Evolutionary conservation across 2,797 vertebrate genomes (phyloP).

Genomic region (Lepilemur septentrionalis): DNA sequence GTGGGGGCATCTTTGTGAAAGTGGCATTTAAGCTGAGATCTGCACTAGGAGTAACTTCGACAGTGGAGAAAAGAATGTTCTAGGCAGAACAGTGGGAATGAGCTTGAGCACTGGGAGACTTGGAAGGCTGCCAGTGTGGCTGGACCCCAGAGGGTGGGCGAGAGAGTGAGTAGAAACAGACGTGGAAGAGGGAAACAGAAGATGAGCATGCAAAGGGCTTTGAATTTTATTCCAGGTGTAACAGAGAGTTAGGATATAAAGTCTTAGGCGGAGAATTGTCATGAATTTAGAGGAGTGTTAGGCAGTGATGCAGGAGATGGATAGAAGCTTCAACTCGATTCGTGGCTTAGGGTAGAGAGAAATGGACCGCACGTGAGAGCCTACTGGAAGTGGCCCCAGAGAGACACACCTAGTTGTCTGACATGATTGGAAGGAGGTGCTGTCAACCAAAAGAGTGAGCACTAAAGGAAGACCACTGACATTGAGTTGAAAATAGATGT

Average conservation of each 20-base stretch:
- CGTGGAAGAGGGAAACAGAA: neutral
- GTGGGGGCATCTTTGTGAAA: neutral
- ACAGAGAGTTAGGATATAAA: neutral
- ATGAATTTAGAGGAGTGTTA: neutral
- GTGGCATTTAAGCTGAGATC: neutral
- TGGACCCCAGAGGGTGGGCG: neutral
- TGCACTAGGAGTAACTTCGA: neutral
- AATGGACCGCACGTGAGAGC: neutral
- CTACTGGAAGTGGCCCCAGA: neutral
- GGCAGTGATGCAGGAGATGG: neutral
- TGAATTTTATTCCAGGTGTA: neutral
- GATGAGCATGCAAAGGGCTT: fast-evolving
- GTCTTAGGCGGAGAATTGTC: neutral
- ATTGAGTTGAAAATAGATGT: neutral
- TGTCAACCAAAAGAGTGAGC: neutral
- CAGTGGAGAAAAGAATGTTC: neutral
- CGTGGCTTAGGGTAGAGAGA: neutral
- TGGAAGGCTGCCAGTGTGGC: fast-evolving
- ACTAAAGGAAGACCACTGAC: neutral
- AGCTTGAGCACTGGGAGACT: neutral
- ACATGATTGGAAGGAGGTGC: neutral
- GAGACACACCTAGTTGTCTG: neutral
- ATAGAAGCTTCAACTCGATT: neutral
- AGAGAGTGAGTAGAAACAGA: fast-evolving
- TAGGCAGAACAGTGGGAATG: neutral